Conservation (phyloP, 2,888 invertebrate genomes). For the Ferrisia virgata region DNA sequence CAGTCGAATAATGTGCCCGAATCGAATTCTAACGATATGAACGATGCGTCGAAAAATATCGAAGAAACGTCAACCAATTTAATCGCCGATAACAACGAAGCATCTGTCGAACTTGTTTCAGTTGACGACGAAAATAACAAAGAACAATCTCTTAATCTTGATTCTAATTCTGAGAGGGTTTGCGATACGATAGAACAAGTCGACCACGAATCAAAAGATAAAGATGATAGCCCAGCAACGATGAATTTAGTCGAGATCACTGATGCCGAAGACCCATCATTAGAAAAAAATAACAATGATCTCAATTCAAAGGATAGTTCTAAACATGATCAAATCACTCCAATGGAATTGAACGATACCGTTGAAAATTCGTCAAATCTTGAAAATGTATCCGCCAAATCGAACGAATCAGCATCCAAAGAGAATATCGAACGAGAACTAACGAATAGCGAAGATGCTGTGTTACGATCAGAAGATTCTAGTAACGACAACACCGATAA, state of each 20-base stretch:
- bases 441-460: background rate
- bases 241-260: background rate
- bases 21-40: background rate
- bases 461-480: slow-evolving; percentile 3
- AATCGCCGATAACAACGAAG: background rate
- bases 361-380: background rate
- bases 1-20: background rate
- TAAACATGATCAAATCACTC: background rate
- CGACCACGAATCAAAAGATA: background rate
- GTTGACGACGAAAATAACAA: background rate
- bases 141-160: no score
- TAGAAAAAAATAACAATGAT: background rate
- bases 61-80: background rate
- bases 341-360: background rate
- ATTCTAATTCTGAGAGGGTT: background rate
- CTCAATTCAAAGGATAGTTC: background rate
- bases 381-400: background rate
- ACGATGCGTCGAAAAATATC: background rate
- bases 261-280: no score
- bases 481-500: background rate
- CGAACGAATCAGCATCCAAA: background rate
- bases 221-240: background rate
- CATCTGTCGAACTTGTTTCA: background rate
- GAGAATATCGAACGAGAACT: background rate
- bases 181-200: background rate